phyloP scores from a whole-genome alignment of 2,113 vertebrate genomes.

The Myrmophylax atrothorax region DNA sequence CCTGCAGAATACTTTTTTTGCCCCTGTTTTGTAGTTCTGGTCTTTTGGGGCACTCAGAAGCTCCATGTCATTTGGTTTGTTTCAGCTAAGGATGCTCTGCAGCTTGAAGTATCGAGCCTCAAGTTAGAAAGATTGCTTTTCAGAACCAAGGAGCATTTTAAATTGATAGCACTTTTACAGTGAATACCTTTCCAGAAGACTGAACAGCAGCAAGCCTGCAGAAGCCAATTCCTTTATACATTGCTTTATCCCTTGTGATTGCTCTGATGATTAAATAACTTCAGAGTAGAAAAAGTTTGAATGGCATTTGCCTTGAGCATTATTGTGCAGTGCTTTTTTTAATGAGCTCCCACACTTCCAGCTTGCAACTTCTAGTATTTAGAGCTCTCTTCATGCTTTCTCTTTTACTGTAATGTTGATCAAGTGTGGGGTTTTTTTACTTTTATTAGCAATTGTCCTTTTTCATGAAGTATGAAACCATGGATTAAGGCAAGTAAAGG shows the following conservation, averaged over 20 bases:
- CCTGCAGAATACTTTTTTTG: background rate
- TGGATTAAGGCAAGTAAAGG: background rate
- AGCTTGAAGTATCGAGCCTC: background rate
- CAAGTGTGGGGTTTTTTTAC: background rate
- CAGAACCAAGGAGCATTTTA: conserved; percentile 27
- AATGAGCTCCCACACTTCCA: conserved; percentile 42
- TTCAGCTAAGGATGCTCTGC: background rate
- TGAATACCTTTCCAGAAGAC: conserved; percentile 52
- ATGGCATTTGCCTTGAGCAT: conserved; percentile 57
- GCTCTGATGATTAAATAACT: conserved; percentile 53
- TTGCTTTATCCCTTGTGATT: conserved; percentile 54
- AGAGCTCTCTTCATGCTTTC: background rate
- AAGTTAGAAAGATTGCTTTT: conserved; percentile 21
- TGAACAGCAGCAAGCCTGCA: conserved; percentile 41
- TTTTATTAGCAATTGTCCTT: background rate
- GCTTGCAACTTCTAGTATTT: background rate
- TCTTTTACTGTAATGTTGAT: background rate
- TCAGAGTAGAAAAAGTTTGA: conserved; percentile 42
- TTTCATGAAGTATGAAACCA: background rate
- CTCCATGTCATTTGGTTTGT: background rate
- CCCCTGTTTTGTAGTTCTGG: background rate
- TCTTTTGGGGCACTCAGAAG: background rate
- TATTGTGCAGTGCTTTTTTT: conserved; percentile 35
- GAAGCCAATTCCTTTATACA: conserved; percentile 48
- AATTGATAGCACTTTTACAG: conserved; percentile 32